Evolutionary conservation across 2,888 invertebrate species (phyloP).

Genomic region (Eutolmus rufibarbis): DNA sequence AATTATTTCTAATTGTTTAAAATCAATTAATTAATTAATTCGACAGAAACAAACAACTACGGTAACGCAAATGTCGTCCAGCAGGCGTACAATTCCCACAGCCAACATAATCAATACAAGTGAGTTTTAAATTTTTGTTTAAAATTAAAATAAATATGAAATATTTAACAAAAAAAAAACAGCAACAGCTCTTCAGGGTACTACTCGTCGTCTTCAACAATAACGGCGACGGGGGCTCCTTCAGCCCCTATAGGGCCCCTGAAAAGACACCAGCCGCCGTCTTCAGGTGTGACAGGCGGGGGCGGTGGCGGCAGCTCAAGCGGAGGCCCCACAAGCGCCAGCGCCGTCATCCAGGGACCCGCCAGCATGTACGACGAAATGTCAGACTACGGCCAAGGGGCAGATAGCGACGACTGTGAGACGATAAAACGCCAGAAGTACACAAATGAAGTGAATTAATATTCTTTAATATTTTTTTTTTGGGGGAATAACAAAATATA

Average conservation of each 20-base stretch:
- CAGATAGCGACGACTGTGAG: conserved; percentile 56
- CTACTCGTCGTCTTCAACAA: conserved; percentile 26
- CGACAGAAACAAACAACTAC: conserved; percentile 57
- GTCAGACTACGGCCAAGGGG: conserved; percentile 50
- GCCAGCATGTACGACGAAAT: conserved; percentile 50
- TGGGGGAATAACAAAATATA: neutral
- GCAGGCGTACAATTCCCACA: conserved; percentile 58
- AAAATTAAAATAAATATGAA: neutral
- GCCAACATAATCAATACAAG: conserved; percentile 60
- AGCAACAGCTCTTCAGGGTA: conserved; percentile 39
- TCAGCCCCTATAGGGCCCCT: conserved; percentile 57
- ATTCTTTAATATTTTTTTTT: no score
- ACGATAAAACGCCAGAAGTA: conserved; percentile 61
- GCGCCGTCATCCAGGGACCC: neutral
- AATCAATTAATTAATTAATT: neutral
- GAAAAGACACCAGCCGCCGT: conserved; percentile 57
- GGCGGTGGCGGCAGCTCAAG: neutral
- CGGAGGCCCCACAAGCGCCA: neutral
- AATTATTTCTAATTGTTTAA: neutral
- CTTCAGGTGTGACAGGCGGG: neutral
- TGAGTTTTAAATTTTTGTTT: conserved; percentile 47
- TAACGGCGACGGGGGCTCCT: neutral
- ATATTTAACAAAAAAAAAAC: neutral
- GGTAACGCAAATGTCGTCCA: conserved; percentile 58
- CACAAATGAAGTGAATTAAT: conserved; percentile 54